Evolutionary conservation across 2,113 vertebrate genomes (phyloP).

Genomic region (Terrapene triunguis): DNA sequence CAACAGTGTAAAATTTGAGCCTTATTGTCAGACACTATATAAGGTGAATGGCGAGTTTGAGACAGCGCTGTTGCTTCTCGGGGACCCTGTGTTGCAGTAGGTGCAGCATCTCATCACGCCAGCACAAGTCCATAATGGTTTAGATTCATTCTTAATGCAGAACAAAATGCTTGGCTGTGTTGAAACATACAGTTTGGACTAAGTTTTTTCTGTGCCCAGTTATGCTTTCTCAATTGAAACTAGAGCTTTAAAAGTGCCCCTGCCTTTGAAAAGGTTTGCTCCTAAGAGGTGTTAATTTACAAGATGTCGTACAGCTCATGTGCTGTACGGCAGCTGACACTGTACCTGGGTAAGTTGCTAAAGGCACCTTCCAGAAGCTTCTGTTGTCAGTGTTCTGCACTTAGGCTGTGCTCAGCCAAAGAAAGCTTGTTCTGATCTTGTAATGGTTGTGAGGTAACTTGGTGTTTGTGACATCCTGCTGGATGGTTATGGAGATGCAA

Average conservation of each 20-base stretch:
- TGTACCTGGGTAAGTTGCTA: neutral
- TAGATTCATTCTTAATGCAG: neutral
- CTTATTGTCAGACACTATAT: neutral
- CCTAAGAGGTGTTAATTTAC: neutral
- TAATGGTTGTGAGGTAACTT: neutral
- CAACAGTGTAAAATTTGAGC: neutral
- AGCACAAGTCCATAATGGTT: neutral
- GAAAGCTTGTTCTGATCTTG: neutral
- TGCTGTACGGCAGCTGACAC: neutral
- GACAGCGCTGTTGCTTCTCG: neutral
- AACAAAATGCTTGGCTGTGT: neutral
- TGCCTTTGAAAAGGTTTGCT: neutral
- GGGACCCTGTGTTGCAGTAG: neutral
- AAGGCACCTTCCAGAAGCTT: neutral
- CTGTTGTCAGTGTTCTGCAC: neutral
- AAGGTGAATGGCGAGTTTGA: neutral
- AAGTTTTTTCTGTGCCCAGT: neutral
- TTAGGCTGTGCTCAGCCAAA: neutral
- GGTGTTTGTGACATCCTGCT: fast-evolving
- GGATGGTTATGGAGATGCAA: neutral
- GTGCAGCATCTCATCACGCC: neutral
- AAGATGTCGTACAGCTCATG: fast-evolving
- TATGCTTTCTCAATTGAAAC: neutral
- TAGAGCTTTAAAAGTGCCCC: neutral
- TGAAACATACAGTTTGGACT: neutral